Percentiles rank a stretch among this genome's conserved stretches.
phyloP scores from a whole-genome alignment of 2,888 invertebrate species.

The Hypena proboscidalis region DNA sequence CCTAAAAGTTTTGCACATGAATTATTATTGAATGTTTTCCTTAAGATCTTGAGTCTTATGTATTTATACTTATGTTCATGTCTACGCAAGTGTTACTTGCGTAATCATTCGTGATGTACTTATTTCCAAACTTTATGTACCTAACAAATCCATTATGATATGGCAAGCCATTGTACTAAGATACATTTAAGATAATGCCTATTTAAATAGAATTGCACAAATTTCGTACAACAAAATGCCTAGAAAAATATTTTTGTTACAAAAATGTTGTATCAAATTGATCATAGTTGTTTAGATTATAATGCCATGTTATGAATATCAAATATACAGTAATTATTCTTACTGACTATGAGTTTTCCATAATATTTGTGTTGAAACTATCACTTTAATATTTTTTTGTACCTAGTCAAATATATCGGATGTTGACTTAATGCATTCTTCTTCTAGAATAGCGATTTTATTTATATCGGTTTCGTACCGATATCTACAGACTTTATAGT shows the following conservation, averaged over 20 bases:
- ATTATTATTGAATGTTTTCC: constrained; percentile 1
- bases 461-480: constrained; percentile 14
- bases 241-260: constrained; percentile 42
- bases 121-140: constrained; percentile 1
- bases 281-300: constrained; percentile 28
- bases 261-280: constrained; percentile 25
- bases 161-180: constrained; percentile 1
- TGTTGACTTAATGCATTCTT: constrained; percentile 41
- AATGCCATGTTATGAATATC: constrained; percentile 31
- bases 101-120: constrained; percentile 4
- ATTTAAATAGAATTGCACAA: constrained; percentile 21
- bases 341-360: constrained; percentile 9
- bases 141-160: no score
- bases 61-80: constrained; percentile 1
- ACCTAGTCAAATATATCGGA: constrained; percentile 26
- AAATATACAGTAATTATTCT: constrained; percentile 31
- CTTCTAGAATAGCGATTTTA: constrained; percentile 24
- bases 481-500: constrained; percentile 22
- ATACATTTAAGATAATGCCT: constrained; percentile 25
- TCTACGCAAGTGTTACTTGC: not conserved
- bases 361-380: constrained; percentile 22
- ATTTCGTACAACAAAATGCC: constrained; percentile 26
- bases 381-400: constrained; percentile 31
- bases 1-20: constrained; percentile 3
- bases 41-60: not conserved